Evolutionary conservation across 2,797 vertebrate genomes (phyloP).

Genomic region (Chrysocyon brachyurus): DNA sequence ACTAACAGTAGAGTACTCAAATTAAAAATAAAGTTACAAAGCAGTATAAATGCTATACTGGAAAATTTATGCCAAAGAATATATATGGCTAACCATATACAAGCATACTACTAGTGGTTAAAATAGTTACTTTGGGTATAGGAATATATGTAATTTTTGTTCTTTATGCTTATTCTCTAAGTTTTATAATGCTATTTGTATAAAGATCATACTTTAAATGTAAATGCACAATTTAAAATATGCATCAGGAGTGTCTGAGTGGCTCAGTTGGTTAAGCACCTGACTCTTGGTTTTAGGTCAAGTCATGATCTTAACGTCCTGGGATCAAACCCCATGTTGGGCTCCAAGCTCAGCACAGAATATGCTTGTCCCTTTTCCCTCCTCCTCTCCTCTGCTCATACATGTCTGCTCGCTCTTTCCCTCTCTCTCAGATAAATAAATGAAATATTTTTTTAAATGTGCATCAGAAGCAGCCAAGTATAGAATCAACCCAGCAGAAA

Average conservation of each 20-base stretch:
- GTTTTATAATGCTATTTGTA: not conserved
- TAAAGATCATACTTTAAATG: not conserved
- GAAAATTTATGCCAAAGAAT: not conserved
- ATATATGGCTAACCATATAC: not conserved
- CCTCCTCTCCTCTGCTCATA: not conserved
- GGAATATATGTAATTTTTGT: not conserved
- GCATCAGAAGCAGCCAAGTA: not conserved
- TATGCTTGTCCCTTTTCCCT: not conserved
- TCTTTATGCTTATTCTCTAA: not conserved
- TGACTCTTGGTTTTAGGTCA: not conserved
- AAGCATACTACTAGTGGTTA: not conserved
- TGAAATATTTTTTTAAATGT: not conserved
- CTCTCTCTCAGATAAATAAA: not conserved
- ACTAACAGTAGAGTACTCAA: not conserved
- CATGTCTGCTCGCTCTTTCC: not conserved
- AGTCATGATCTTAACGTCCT: not conserved
- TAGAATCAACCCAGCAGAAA: not conserved
- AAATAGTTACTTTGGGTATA: not conserved
- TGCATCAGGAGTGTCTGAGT: not conserved
- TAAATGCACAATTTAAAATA: not conserved
- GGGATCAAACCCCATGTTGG: not conserved
- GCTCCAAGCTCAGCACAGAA: not conserved
- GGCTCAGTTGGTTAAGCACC: not conserved
- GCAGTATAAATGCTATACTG: not conserved
- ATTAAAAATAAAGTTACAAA: not conserved